Evolutionary conservation across 2,888 invertebrate species (phyloP).

Genomic region (Drosophila stalkeri): DNA sequence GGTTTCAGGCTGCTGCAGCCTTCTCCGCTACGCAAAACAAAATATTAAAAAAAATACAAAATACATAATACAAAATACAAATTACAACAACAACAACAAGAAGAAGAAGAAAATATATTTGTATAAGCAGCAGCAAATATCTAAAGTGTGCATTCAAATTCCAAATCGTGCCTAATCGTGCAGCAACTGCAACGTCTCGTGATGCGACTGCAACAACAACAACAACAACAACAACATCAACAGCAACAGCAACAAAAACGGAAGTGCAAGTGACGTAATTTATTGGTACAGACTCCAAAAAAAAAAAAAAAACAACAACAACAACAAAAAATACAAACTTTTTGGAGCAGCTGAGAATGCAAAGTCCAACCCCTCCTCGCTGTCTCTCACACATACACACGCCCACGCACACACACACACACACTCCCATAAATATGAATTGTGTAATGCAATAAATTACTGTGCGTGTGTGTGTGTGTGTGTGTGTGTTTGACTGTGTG

Average conservation of each 20-base stretch:
- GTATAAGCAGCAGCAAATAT: conserved; percentile 18
- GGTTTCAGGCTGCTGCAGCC: conserved; percentile 65
- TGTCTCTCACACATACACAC: conserved; percentile 8
- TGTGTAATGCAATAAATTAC: conserved; percentile 53
- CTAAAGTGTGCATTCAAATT: conserved; percentile 70
- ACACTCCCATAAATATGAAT: conserved; percentile 32
- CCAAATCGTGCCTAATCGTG: conserved; percentile 75
- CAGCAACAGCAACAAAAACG: conserved; percentile 67
- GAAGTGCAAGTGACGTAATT: conserved; percentile 80
- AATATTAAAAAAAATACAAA: conserved; percentile 2
- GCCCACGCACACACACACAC: conserved; percentile 6
- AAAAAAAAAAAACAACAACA: conserved; percentile 20
- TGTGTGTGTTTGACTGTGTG: conserved; percentile 17
- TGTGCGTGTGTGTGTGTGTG: conserved; percentile 14
- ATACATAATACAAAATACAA: too few relatives aligned
- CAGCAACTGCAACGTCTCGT: conserved; percentile 49
- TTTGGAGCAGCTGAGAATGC: conserved; percentile 53
- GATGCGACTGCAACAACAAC: conserved; percentile 47
- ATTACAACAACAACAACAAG: conserved; percentile 12
- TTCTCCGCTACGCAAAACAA: conserved; percentile 4
- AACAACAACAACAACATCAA: conserved; percentile 44
- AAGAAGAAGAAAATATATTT: conserved; percentile 11
- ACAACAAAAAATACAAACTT: conserved; percentile 33
- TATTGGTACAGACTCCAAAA: conserved; percentile 64
- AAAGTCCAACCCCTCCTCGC: conserved; percentile 14